Conservation (phyloP, 2,888 invertebrate genomes). For the Calameuta pallipes region DNA sequence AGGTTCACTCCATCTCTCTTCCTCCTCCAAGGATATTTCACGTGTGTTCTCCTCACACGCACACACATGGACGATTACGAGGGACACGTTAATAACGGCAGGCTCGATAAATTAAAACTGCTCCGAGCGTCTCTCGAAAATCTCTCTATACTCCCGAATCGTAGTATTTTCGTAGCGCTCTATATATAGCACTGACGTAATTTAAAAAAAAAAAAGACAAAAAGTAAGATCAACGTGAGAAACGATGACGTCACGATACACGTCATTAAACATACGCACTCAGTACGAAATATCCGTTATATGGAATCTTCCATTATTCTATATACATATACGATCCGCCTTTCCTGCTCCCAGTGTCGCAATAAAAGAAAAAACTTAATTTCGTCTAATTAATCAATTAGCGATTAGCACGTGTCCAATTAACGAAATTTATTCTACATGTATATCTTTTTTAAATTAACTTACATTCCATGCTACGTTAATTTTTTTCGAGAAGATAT, state of each 20-base stretch:
- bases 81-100: not conserved
- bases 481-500: no score
- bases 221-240: not conserved
- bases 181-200: not conserved
- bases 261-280: not conserved
- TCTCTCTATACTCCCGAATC: not conserved
- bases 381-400: not conserved
- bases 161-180: not conserved
- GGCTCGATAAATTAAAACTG: not conserved
- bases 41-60: not conserved
- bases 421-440: not conserved
- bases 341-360: not conserved
- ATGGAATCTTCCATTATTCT: not conserved
- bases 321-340: not conserved
- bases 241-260: not conserved
- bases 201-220: not conserved
- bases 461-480: not conserved
- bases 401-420: not conserved
- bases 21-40: not conserved
- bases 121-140: not conserved
- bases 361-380: not conserved
- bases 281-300: not conserved
- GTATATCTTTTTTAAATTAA: not conserved
- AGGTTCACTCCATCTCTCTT: not conserved
- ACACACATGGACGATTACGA: not conserved